Conservation (phyloP, 2,113 vertebrate species). For the Erinaceus europaeus region DNA sequence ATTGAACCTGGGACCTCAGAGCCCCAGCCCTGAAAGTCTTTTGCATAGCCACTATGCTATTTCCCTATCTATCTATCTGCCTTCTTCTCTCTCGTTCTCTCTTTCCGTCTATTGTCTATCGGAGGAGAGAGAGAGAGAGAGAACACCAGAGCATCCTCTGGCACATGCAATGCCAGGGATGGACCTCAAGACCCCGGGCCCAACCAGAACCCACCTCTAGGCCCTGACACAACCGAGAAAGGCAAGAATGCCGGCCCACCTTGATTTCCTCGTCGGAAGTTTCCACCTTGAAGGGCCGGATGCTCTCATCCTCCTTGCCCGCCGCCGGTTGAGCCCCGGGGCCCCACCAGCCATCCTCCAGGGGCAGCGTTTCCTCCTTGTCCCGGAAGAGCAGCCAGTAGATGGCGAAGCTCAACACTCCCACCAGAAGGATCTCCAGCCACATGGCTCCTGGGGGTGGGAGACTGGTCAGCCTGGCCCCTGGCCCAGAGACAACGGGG, state of each 20-base stretch:
- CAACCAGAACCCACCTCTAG: fast-evolving
- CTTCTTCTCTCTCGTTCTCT: too few relatives aligned
- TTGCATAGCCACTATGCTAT: too few relatives aligned
- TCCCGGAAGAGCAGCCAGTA: conserved; percentile 75
- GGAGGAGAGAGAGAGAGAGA: too few relatives aligned
- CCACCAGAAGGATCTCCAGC: conserved; percentile 72
- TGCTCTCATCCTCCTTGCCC: conserved; percentile 67
- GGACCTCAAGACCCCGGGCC: too few relatives aligned
- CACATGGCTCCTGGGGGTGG: conserved; percentile 78
- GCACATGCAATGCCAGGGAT: too few relatives aligned
- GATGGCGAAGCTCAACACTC: conserved; percentile 64
- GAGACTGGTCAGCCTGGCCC: neutral
- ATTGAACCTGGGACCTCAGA: too few relatives aligned
- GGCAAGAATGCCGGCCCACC: conserved; percentile 68
- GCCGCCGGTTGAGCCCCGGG: conserved; percentile 64
- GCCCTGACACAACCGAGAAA: neutral
- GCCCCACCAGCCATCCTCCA: conserved; percentile 85
- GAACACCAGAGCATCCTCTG: too few relatives aligned
- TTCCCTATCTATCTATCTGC: too few relatives aligned
- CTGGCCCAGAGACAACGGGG: fast-evolving
- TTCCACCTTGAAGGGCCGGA: conserved; percentile 83
- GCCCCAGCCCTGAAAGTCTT: too few relatives aligned
- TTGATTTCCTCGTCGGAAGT: conserved; percentile 82
- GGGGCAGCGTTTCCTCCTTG: conserved; percentile 75
- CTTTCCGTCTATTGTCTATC: too few relatives aligned